Evolutionary conservation across 2,888 invertebrate genomes (phyloP).

Genomic region (Morpho deidamia): DNA sequence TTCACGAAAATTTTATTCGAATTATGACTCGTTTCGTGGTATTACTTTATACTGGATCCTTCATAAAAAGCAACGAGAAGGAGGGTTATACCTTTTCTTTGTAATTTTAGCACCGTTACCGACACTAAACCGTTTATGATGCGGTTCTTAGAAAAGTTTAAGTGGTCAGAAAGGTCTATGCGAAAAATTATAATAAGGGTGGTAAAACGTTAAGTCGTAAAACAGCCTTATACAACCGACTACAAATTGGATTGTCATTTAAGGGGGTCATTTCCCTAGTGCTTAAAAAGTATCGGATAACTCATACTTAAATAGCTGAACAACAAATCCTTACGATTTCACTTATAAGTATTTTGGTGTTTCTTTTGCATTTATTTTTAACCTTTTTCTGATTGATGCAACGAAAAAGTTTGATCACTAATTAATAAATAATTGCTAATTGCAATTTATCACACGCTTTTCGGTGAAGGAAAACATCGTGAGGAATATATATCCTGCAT

Average conservation of each 20-base stretch:
- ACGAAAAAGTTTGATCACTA: too few species aligned
- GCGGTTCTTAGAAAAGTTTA: constrained; percentile 67
- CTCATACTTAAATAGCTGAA: too few species aligned
- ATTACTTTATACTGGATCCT: constrained; percentile 63
- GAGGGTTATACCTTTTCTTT: constrained; percentile 61
- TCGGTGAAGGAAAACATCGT: too few species aligned
- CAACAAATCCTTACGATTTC: too few species aligned
- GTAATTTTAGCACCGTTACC: constrained; percentile 69
- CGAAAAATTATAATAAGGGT: constrained; percentile 23
- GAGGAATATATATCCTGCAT: too few species aligned
- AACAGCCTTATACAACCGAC: constrained; percentile 18
- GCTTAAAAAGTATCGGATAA: too few species aligned
- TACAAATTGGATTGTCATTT: constrained; percentile 12
- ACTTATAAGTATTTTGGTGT: too few species aligned
- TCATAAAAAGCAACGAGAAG: constrained; percentile 68
- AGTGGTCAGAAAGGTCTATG: constrained; percentile 49
- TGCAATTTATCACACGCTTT: too few species aligned
- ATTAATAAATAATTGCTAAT: too few species aligned
- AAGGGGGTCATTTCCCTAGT: background rate
- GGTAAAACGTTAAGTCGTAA: constrained; percentile 19
- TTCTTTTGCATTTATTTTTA: too few species aligned
- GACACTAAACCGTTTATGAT: constrained; percentile 72
- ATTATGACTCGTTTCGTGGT: constrained; percentile 62
- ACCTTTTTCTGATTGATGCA: too few species aligned
- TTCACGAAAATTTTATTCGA: constrained; percentile 68